A percentile compares a stretch with the other conserved stretches of the same genome.
Evolutionary conservation across 2,888 invertebrate genomes (phyloP).

Genomic region (Capitulum mitella): DNA sequence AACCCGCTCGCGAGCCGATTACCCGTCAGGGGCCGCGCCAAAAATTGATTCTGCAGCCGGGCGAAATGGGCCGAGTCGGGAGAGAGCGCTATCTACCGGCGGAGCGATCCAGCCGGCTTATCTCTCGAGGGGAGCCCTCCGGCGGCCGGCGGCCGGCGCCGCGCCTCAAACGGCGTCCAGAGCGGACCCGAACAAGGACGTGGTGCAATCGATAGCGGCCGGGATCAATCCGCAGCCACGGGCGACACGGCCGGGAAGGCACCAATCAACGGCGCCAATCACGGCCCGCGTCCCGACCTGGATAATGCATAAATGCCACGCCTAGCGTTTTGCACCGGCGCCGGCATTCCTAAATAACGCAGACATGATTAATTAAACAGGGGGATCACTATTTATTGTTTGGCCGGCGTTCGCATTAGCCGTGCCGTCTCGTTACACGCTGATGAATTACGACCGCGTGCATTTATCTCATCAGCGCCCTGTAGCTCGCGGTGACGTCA

Average conservation of each 20-base stretch:
- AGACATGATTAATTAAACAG: slow-evolving; percentile 20
- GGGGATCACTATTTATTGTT: slow-evolving; percentile 16
- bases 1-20: neutral
- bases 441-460: slow-evolving; percentile 22
- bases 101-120: neutral
- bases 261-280: neutral
- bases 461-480: slow-evolving; percentile 24
- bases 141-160: neutral
- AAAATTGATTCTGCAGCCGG: neutral
- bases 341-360: slow-evolving; percentile 18
- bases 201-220: neutral
- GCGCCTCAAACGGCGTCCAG: neutral
- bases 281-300: neutral
- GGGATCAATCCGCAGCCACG: neutral
- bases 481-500: slow-evolving; percentile 10
- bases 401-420: slow-evolving; percentile 9
- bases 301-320: slow-evolving; percentile 19
- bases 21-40: neutral
- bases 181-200: neutral
- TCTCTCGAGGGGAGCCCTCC: neutral
- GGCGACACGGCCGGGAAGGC: neutral
- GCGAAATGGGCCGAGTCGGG: neutral
- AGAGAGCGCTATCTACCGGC: neutral
- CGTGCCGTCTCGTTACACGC: slow-evolving; percentile 15
- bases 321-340: slow-evolving; percentile 18